Percentiles rank a stretch among this genome's conserved stretches.
phyloP scores from a whole-genome alignment of 1,140 invertebrate genomes.

The Conus ventricosus region DNA sequence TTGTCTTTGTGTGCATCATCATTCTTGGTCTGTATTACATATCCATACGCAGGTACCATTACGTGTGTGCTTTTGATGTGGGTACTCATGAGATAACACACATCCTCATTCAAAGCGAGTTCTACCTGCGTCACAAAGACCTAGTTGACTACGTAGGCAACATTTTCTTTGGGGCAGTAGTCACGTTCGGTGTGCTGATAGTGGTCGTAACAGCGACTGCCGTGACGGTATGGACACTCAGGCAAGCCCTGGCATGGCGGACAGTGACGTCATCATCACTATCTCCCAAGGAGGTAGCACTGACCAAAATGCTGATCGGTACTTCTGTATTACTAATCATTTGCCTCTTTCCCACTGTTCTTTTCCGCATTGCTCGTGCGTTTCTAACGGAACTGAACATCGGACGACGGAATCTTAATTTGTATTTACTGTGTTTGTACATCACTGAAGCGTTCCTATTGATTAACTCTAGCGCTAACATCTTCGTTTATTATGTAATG shows the following conservation, averaged over 20 bases:
- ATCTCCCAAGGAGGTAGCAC: not conserved
- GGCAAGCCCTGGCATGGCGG: not conserved
- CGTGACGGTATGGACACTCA: not conserved
- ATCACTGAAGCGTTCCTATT: not conserved
- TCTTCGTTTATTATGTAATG: conserved; percentile 8
- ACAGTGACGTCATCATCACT: not conserved
- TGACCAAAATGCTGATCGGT: conserved; percentile 12
- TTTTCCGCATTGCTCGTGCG: not conserved
- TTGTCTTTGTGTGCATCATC: not conserved
- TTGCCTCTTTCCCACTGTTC: not conserved
- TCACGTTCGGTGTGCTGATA: not conserved
- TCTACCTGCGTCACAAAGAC: not conserved
- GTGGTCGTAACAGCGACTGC: not conserved
- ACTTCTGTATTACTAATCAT: not conserved
- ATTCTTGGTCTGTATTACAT: not conserved
- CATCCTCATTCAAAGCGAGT: not conserved
- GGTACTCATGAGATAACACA: too few relatives aligned
- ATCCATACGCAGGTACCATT: not conserved
- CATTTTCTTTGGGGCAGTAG: not conserved
- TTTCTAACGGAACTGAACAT: not conserved
- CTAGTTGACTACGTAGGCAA: not conserved
- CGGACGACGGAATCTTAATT: not conserved
- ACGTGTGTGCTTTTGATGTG: not conserved
- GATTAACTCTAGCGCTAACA: not conserved
- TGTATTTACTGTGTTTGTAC: not conserved